Evolutionary conservation across 2,113 vertebrate species (phyloP).

Genomic region (Coptodon bakossiorum): DNA sequence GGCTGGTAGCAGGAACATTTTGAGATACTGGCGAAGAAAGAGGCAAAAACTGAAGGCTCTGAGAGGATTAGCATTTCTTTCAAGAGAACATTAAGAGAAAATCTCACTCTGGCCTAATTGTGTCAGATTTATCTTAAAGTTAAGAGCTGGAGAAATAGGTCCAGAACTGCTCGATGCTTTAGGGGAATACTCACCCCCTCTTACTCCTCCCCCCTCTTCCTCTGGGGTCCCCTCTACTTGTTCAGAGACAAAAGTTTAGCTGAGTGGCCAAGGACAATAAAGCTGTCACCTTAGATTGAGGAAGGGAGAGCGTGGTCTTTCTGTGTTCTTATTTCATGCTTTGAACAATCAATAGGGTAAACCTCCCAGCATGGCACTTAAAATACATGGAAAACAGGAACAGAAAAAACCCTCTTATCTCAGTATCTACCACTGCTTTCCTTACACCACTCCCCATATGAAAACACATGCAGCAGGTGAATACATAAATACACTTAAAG

Average conservation of each 20-base stretch:
- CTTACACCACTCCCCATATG: slow-evolving; percentile 44
- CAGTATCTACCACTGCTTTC: background rate
- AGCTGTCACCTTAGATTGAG: slow-evolving; percentile 57
- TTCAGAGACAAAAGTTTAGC: slow-evolving; percentile 35
- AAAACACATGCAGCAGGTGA: slow-evolving; percentile 60
- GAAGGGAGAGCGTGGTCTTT: slow-evolving; percentile 6
- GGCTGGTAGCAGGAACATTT: background rate
- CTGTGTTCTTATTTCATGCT: slow-evolving; percentile 12
- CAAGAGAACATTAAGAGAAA: background rate
- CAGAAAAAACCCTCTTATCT: slow-evolving; percentile 32
- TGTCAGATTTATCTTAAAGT: slow-evolving; percentile 17
- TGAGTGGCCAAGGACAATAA: slow-evolving; percentile 54
- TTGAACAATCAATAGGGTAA: slow-evolving; percentile 15
- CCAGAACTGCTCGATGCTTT: background rate
- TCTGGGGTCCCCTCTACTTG: background rate
- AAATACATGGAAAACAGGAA: slow-evolving; percentile 45
- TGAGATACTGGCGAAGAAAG: background rate
- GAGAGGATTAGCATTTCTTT: background rate
- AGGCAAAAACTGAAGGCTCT: background rate
- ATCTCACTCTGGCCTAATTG: slow-evolving; percentile 32
- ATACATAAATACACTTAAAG: slow-evolving; percentile 47
- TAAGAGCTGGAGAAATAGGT: background rate
- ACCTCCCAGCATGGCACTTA: slow-evolving; percentile 2
- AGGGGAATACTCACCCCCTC: background rate
- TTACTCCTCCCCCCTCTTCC: background rate